Conservation (phyloP, 2,113 vertebrate genomes). For the Caretta caretta region DNA sequence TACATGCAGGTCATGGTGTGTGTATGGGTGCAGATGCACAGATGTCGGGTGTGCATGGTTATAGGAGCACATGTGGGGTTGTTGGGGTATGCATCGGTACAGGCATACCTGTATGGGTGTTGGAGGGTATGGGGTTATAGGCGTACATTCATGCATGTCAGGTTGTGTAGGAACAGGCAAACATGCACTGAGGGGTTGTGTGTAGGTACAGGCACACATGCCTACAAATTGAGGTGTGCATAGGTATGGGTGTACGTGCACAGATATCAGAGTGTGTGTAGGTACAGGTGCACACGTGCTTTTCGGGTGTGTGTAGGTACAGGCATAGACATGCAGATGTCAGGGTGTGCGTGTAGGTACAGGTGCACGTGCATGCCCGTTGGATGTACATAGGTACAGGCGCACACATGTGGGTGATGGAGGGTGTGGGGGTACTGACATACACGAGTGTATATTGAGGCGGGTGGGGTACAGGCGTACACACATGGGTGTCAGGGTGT, state of each 20-base stretch:
- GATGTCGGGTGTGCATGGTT: too few relatives aligned
- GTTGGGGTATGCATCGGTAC: too few relatives aligned
- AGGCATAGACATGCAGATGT: too few relatives aligned
- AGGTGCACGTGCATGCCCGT: not conserved
- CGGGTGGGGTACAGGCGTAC: not conserved
- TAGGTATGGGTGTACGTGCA: too few relatives aligned
- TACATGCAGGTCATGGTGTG: too few relatives aligned
- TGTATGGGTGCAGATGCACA: not conserved
- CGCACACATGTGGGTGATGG: not conserved
- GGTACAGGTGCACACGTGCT: not conserved
- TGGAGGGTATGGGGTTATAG: not conserved
- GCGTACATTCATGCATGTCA: not conserved
- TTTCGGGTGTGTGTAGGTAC: not conserved
- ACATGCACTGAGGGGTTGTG: too few relatives aligned
- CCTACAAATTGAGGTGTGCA: too few relatives aligned
- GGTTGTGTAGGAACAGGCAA: too few relatives aligned
- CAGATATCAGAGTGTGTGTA: not conserved
- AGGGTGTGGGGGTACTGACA: not conserved
- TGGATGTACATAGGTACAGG: not conserved
- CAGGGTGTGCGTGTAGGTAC: not conserved
- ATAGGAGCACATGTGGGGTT: too few relatives aligned
- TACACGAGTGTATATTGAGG: not conserved
- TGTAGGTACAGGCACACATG: too few relatives aligned
- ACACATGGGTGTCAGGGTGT: not conserved
- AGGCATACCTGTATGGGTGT: too few relatives aligned